Evolutionary conservation across 2,888 invertebrate genomes (phyloP), one percentile per base, ranked within the genome.

Genomic region (Cantharis lateralis): DNA sequence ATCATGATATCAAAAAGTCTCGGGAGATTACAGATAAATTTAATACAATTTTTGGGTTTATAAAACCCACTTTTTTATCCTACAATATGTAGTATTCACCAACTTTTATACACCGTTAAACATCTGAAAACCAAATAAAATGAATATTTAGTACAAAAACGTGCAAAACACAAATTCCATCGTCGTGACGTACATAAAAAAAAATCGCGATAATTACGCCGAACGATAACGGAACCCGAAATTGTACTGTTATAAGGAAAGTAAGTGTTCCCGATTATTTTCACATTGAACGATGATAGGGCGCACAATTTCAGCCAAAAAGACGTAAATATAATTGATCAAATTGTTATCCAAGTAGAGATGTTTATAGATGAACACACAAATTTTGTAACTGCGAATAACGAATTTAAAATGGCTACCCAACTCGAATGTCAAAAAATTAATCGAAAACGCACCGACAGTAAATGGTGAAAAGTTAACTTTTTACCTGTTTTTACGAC

Each of bases 1-100:
- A 93, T 94, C 93, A 93, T 94, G 81, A 78, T 76, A 71, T 48
- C 75, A 71, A 68, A 75, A 69, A 76, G 75, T 79, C 73, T 15
- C 71, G 48, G n/a, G 72, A 74, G 78, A 24, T 15, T 32, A 74
- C 64, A 74, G 63, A 71, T 28, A 62, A 62, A 64, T 32, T 48
- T 75, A 73, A 76, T 75, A 78, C 72, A 72, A 74, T 79, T 78
- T 68, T 68, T 74, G 86, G 87, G 87, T 88, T 88, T 88, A 87
- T 87, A 85, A 88, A 88, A 88, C 87, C 87, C 87, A 87, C 79
- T 74, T 77, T 79, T 78, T 76, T 80, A 82, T 82, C 84, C 87
- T 87, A 87, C 87, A 86, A 87, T 87, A 85, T 87, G 87, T 86
- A 87, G 87, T 83, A 85, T 74, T 70, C 71, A 74, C 74, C 71